phyloP scores from a whole-genome alignment of 1,140 invertebrate species.

The Caenorhabditis remanei region DNA sequence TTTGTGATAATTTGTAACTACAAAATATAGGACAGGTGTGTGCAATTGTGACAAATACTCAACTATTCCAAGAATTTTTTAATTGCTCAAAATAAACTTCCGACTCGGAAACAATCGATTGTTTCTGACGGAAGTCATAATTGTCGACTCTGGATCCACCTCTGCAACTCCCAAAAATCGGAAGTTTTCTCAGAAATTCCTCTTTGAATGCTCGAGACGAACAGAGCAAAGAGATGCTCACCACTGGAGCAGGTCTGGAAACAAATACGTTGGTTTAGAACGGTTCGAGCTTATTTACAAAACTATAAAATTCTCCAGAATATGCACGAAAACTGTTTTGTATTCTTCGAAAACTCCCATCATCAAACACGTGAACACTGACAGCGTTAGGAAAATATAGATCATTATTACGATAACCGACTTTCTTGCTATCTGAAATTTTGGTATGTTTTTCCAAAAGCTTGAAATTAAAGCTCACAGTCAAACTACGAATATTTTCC shows the following conservation, averaged over 20 bases:
- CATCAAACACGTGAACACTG: neutral
- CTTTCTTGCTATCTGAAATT: neutral
- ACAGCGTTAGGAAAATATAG: neutral
- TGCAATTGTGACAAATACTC: neutral
- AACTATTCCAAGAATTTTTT: neutral
- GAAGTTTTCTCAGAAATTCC: neutral
- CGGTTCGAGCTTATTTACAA: neutral
- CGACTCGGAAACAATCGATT: neutral
- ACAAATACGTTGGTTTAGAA: neutral
- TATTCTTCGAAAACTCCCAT: neutral
- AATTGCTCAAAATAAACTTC: constrained; percentile 9
- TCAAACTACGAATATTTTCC: constrained; percentile 31
- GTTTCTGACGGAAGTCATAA: neutral
- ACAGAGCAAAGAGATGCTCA: neutral
- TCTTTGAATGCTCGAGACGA: neutral
- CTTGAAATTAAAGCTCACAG: neutral
- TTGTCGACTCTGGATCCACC: neutral
- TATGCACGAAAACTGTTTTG: neutral
- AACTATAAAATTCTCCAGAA: neutral
- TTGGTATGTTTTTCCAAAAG: neutral
- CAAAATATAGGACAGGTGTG: no score
- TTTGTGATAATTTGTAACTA: no score
- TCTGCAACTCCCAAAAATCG: neutral
- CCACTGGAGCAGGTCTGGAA: neutral
- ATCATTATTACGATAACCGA: neutral